These are phyloP conservation scores for Campylorhamphus procurvoides DNA, from an alignment of 2,113 vertebrate genomes.

Conservation along the genomic window DNA sequence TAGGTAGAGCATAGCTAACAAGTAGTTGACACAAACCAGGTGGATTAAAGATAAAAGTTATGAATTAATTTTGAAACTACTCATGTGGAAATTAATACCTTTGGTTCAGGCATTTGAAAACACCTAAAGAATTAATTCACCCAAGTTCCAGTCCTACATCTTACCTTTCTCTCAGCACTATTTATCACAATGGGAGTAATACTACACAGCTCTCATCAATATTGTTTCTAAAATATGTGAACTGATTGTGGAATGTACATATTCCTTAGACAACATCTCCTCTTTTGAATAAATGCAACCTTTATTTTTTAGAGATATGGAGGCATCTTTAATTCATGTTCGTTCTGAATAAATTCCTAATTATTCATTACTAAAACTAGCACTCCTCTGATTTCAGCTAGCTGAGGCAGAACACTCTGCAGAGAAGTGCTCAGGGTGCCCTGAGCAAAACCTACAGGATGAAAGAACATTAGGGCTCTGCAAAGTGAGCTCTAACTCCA, in stretches of 20 bases:
- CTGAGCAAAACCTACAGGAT: background rate
- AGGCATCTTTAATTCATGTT: background rate
- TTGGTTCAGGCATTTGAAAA: background rate
- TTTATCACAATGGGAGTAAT: background rate
- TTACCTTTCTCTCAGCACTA: background rate
- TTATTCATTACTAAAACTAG: background rate
- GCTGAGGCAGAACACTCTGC: background rate
- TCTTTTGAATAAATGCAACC: background rate
- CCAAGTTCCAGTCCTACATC: background rate
- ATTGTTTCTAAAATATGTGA: background rate
- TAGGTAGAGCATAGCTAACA: background rate
- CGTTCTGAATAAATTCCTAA: background rate
- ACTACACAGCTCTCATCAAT: background rate
- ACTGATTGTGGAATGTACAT: background rate
- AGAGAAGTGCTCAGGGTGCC: background rate
- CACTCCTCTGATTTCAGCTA: background rate
- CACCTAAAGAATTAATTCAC: background rate
- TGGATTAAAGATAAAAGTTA: background rate
- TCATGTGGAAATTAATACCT: background rate
- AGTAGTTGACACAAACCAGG: background rate
- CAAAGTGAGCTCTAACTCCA: background rate
- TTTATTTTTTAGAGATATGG: background rate
- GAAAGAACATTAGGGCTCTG: background rate
- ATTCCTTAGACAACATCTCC: background rate
- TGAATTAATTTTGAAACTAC: background rate